Conservation (phyloP, 2,797 vertebrate species). For the Myotis pilosus region DNA sequence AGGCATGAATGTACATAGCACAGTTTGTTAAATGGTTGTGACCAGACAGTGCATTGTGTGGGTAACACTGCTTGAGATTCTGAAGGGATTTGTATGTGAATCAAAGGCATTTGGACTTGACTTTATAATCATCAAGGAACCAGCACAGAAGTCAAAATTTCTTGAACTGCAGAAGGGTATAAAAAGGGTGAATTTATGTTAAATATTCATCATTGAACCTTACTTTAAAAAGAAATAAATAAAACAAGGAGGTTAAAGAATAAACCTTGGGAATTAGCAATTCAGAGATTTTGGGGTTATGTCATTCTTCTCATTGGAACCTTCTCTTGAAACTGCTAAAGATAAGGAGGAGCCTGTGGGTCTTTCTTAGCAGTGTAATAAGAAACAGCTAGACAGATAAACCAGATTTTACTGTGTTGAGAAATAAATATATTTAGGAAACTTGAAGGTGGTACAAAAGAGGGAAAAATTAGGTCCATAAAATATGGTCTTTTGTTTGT, state of each 20-base stretch:
- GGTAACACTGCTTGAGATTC: not conserved
- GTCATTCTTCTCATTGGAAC: no score
- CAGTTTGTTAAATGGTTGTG: constrained; percentile 3
- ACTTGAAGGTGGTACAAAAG: not conserved
- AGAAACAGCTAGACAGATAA: constrained; percentile 15
- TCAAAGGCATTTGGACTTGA: constrained; percentile 20
- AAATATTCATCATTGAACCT: not conserved
- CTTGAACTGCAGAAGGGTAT: not conserved
- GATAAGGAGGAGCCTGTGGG: no score
- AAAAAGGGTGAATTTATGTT: constrained; percentile 33
- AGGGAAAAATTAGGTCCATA: not conserved
- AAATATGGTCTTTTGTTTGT: not conserved
- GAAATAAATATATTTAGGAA: constrained; percentile 32
- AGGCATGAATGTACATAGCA: not conserved
- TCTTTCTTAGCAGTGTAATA: constrained; percentile 22
- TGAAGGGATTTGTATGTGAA: not conserved
- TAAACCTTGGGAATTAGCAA: not conserved
- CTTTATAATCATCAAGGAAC: constrained; percentile 7
- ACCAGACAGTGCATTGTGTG: not conserved
- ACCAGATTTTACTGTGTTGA: constrained; percentile 14
- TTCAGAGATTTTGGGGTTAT: constrained; percentile 7
- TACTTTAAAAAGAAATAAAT: constrained; percentile 25
- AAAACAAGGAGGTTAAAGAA: not conserved
- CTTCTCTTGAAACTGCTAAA: no score
- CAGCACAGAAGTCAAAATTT: not conserved